These are phyloP conservation scores for Dryas iulia DNA, from an alignment of 1,140 invertebrate species.

Conservation along the genomic window DNA sequence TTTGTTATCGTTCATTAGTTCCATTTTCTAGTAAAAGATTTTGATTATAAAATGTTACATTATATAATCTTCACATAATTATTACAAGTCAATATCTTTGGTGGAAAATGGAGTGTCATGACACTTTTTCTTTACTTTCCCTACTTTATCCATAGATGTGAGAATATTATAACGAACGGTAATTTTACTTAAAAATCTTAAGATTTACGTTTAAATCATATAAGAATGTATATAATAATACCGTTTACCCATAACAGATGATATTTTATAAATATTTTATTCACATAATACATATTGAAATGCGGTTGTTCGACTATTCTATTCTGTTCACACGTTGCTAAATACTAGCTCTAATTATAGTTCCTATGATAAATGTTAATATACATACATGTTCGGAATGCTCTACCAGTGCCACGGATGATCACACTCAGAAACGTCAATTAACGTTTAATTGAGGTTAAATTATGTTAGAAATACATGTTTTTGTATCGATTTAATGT, in stretches of 20 bases:
- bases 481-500: neutral
- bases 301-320: neutral
- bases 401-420: neutral
- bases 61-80: no score
- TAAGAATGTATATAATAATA: neutral
- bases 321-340: neutral
- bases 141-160: no score
- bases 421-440: neutral
- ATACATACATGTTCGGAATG: neutral
- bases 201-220: neutral
- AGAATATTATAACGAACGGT: neutral
- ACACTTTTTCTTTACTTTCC: no score
- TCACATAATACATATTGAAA: neutral
- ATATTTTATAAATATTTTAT: neutral
- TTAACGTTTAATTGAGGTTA: neutral
- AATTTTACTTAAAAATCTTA: neutral
- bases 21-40: no score
- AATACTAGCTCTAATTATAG: conserved; percentile 17
- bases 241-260: neutral
- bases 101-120: no score
- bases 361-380: conserved; percentile 16
- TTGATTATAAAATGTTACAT: no score
- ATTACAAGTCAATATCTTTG: no score
- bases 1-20: no score
- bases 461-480: neutral